Conservation (phyloP, 2,888 invertebrate species). For the Pharmacophagus antenor region DNA sequence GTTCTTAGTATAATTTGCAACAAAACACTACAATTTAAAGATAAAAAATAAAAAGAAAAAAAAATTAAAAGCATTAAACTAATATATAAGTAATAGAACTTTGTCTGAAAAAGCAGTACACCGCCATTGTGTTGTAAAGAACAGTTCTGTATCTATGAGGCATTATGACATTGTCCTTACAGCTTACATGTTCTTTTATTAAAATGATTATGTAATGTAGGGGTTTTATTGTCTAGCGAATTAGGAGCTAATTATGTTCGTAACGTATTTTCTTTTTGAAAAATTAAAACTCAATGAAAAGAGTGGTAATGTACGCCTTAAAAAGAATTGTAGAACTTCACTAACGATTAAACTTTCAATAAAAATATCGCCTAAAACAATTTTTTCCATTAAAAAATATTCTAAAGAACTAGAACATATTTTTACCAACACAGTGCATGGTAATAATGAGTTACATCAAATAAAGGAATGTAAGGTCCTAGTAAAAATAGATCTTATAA, state of each 20-base stretch:
- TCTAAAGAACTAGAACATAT: not conserved
- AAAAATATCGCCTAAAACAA: not conserved
- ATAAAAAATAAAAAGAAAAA: not conserved
- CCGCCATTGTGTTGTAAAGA: not conserved
- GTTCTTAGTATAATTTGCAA: not conserved
- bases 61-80: no score
- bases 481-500: not conserved
- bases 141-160: not conserved
- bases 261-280: not conserved
- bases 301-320: no score
- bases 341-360: not conserved
- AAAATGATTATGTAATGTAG: not conserved
- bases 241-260: no score
- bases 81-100: no score
- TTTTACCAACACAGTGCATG: not conserved
- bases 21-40: not conserved
- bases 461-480: no score
- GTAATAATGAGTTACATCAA: not conserved
- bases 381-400: not conserved
- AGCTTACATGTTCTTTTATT: not conserved
- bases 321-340: no score
- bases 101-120: no score
- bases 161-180: not conserved
- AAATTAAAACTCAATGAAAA: not conserved
- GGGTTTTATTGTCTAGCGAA: not conserved